Base-by-base conservation (phyloP, 2,797 vertebrate genomes). In the Lepilemur ruficaudatus region DNA sequence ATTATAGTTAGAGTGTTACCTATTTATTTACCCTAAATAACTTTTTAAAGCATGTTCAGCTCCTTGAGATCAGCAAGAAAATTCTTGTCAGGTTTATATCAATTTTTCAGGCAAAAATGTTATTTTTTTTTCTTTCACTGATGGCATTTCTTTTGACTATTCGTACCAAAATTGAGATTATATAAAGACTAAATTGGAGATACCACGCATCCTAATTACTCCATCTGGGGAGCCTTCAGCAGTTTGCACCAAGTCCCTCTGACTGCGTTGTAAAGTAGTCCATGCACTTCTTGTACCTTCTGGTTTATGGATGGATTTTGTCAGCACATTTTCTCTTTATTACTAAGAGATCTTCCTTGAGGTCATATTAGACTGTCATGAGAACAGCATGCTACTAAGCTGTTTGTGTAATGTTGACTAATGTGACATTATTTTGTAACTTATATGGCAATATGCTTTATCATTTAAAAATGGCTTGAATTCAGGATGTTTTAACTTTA, bases 341-440 rank as follows among this genome's bases (percentile, higher is more conserved):
- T 83, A 89, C 46, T 13, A 69, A 59, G 55, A 92, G 28, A 46
- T 94, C 18, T 85, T 95, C 35, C 61, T 94, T 78, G 59, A 94
- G 30, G 46, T 95, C 41, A 85, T 48, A 67, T 72, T 86, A 86
- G 55, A 55, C 32, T 59, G 10, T 91, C 61, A 67, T 5, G 48
- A 35, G 46, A 73, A 72, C 30, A 50, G 50, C 12, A 25, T 0
- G 11, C 32, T 59, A 94, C 22, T 79, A 38, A 81, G 59, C 35
- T 78, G n/a, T 70, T 90, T 92, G 12, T 86, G 32, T 85, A 88
- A 70, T 94, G 41, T 91, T 95, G 72, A 95, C 55, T 85, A 90
- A 75, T 92, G 41, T 70, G 55, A 63, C 32, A 30, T 46, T 38
- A 0, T 92, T 18, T 84, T 41, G 1, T 88, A 86, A 79, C 38